Conservation (phyloP, 2,797 vertebrate genomes). For the Anguilla pacifica region DNA sequence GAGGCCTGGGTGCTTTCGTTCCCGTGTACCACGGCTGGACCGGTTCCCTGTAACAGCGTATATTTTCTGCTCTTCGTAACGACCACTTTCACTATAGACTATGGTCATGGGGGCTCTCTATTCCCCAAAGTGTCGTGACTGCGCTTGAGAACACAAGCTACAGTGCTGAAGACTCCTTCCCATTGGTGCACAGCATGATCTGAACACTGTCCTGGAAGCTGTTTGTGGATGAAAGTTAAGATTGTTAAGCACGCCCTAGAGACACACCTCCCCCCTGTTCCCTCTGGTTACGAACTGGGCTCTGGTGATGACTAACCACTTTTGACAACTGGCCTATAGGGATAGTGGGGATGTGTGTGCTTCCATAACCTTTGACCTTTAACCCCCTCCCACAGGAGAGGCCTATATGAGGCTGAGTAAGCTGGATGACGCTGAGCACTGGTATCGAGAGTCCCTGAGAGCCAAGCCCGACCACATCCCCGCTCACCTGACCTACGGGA, state of each 20-base stretch:
- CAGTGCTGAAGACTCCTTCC: not conserved
- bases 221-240: not conserved
- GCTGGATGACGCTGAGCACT: constrained; percentile 84
- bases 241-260: not conserved
- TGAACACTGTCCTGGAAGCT: not conserved
- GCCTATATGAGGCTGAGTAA: constrained; percentile 87
- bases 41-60: not conserved
- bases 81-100: not conserved
- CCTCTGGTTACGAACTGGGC: not conserved
- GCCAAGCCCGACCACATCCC: constrained; percentile 91
- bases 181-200: not conserved
- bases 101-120: not conserved
- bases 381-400: constrained; percentile 74
- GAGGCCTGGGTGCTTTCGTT: not conserved
- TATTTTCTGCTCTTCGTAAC: not conserved
- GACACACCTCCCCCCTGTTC: not conserved
- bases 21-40: not conserved
- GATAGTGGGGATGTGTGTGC: constrained; percentile 2
- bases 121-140: not conserved
- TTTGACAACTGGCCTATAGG: not conserved
- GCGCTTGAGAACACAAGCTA: not conserved
- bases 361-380: constrained; percentile 29
- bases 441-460: constrained; percentile 87
- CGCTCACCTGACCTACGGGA: constrained; percentile 91
- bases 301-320: not conserved